A percentile compares a stretch with the other conserved stretches of the same genome.
Conservation (phyloP, 53 echinoderm and acorn worm species). For the Pentamera pediparva region DNA sequence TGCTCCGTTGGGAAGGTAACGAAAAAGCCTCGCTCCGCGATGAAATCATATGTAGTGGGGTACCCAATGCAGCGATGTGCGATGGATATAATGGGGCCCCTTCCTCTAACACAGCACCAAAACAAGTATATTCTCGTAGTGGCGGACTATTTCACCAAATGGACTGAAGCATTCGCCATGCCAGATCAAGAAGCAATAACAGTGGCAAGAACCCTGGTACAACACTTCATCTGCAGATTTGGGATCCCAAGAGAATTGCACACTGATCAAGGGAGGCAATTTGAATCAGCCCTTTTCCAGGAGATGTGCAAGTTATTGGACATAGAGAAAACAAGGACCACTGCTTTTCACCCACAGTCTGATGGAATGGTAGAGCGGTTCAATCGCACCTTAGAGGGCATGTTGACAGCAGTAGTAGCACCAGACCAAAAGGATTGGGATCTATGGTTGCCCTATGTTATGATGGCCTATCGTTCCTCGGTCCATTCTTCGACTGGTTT, state of each 20-base stretch:
- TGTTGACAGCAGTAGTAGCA: neutral
- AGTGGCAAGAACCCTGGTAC: neutral
- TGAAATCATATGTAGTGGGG: neutral
- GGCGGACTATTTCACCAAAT: no score
- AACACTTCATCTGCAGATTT: neutral
- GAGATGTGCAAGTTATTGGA: no score
- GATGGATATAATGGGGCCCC: constrained; percentile 20
- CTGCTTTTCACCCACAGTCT: no score
- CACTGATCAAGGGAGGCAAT: constrained; percentile 27
- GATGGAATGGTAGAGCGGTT: no score
- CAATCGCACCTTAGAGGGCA: constrained; percentile 27
- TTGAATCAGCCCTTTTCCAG: no score
- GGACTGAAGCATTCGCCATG: no score
- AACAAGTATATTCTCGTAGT: constrained; percentile 9
- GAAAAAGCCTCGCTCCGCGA: neutral
- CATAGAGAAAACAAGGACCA: no score
- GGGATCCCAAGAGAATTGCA: neutral
- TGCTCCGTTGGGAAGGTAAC: neutral
- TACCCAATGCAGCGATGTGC: neutral
- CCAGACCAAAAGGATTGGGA: no score
- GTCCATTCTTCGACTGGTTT: constrained; percentile 22
- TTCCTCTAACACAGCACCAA: neutral
- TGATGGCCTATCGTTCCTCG: constrained; percentile 39
- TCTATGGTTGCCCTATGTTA: no score
- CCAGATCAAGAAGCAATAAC: constrained; percentile 20